Evolutionary conservation across 1,140 invertebrate genomes (phyloP).

Genomic region (Chlorops oryzae): DNA sequence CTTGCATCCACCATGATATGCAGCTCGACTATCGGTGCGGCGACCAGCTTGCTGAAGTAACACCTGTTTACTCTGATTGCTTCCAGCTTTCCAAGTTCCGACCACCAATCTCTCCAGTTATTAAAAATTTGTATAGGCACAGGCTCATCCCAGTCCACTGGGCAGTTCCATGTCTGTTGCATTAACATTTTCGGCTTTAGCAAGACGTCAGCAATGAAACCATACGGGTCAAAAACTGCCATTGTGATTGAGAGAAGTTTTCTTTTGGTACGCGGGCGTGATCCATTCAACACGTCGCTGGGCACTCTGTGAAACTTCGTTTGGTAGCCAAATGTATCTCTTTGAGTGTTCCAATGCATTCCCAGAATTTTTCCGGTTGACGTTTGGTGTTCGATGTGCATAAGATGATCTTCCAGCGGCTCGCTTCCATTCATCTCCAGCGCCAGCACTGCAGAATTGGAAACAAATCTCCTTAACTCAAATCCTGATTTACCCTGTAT

Average conservation of each 20-base stretch:
- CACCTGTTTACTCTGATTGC: slow-evolving; percentile 1
- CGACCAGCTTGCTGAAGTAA: not conserved
- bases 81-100: slow-evolving; percentile 10
- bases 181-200: slow-evolving; percentile 43
- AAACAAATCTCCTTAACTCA: slow-evolving; percentile 20
- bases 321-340: slow-evolving; percentile 8
- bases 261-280: slow-evolving; percentile 26
- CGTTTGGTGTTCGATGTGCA: slow-evolving; percentile 7
- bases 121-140: slow-evolving; percentile 2
- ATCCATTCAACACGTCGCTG: slow-evolving; percentile 1
- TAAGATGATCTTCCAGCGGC: not conserved
- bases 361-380: slow-evolving; percentile 13
- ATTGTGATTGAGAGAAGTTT: slow-evolving; percentile 29
- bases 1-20: slow-evolving; percentile 29
- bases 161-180: slow-evolving; percentile 39
- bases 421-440: not conserved
- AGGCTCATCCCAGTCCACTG: slow-evolving; percentile 41
- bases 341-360: slow-evolving; percentile 11
- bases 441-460: slow-evolving; percentile 11
- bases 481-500: slow-evolving; percentile 17
- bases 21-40: slow-evolving; percentile 10
- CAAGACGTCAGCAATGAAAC: slow-evolving; percentile 39
- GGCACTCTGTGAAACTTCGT: slow-evolving; percentile 2
- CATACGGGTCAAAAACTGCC: slow-evolving; percentile 43
- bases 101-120: slow-evolving; percentile 17